These are phyloP conservation scores for Oophaga pumilio DNA, from an alignment of 2,113 vertebrate species.

Conservation along the genomic window DNA sequence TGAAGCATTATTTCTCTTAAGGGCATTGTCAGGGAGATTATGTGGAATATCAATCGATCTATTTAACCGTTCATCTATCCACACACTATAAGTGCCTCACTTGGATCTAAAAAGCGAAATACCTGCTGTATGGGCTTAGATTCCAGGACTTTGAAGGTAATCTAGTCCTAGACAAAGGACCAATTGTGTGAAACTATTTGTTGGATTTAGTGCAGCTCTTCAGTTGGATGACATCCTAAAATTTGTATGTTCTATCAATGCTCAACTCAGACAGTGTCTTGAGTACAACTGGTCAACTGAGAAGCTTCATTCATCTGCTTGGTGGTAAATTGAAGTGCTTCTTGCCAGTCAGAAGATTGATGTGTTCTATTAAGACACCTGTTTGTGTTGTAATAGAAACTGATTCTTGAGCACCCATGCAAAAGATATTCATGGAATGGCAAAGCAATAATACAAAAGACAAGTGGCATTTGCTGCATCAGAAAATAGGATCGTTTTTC, in stretches of 20 bases:
- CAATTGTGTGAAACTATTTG: slow-evolving; percentile 22
- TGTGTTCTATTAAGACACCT: slow-evolving; percentile 60
- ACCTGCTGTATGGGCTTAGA: slow-evolving; percentile 7
- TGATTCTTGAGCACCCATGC: slow-evolving; percentile 41
- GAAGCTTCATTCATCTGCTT: slow-evolving; percentile 48
- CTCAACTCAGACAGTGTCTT: slow-evolving; percentile 40
- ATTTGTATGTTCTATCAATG: slow-evolving; percentile 50
- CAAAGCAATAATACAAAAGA: slow-evolving; percentile 11
- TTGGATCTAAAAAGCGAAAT: slow-evolving; percentile 3
- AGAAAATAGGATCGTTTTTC: neutral
- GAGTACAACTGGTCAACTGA: slow-evolving; percentile 57
- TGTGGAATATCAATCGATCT: neutral
- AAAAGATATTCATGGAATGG: slow-evolving; percentile 54
- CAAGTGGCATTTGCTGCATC: neutral
- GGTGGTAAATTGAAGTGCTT: slow-evolving; percentile 56
- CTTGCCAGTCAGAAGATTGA: slow-evolving; percentile 59
- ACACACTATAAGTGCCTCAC: neutral
- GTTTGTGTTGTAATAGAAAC: slow-evolving; percentile 59
- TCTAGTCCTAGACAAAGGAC: slow-evolving; percentile 35
- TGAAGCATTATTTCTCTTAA: neutral
- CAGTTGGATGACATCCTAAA: slow-evolving; percentile 40
- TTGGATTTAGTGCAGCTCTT: slow-evolving; percentile 30
- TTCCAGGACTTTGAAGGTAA: slow-evolving; percentile 24
- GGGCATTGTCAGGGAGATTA: slow-evolving; percentile 5
- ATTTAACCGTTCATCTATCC: slow-evolving; percentile 11